Conservation (phyloP, 2,113 vertebrate genomes). For the Xiphias gladius region DNA sequence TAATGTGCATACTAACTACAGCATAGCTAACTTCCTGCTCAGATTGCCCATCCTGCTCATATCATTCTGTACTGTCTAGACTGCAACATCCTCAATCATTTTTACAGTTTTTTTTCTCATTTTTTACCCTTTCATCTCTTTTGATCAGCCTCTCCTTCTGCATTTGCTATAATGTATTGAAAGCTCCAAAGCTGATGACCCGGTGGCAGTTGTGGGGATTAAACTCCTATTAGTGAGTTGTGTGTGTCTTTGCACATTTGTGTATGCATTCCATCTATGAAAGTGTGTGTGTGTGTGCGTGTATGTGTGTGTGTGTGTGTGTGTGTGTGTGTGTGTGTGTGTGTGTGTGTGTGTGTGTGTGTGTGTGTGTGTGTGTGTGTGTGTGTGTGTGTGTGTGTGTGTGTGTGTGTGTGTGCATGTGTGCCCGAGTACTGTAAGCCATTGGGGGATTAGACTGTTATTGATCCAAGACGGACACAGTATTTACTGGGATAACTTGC, state of each 20-base stretch:
- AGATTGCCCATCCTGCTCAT: not conserved
- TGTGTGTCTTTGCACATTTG: conserved; percentile 37
- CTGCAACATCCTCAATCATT: conserved; percentile 1
- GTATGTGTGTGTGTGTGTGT: not conserved
- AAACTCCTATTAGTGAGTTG: conserved; percentile 25
- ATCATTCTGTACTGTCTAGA: not conserved
- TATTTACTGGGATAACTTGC: conserved; percentile 73
- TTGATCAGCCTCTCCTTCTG: conserved; percentile 16
- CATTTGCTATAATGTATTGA: conserved; percentile 43
- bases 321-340: not conserved
- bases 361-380: not conserved
- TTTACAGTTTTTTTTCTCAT: not conserved
- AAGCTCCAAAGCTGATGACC: conserved; percentile 59
- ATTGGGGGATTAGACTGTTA: conserved; percentile 67
- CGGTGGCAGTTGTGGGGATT: conserved; percentile 49
- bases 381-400: not conserved
- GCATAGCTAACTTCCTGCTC: not conserved
- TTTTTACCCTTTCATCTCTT: conserved; percentile 43
- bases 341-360: not conserved
- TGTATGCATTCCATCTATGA: conserved; percentile 24
- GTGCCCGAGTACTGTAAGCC: conserved; percentile 13
- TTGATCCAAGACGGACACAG: conserved; percentile 75
- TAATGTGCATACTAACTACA: not conserved
- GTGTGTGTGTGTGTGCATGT: not conserved
- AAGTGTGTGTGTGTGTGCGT: conserved; percentile 6